Percentiles rank a stretch among this genome's conserved stretches.
These are phyloP conservation scores for Saguinus midas DNA, from an alignment of 2,113 vertebrate genomes.

Conservation along the genomic window DNA sequence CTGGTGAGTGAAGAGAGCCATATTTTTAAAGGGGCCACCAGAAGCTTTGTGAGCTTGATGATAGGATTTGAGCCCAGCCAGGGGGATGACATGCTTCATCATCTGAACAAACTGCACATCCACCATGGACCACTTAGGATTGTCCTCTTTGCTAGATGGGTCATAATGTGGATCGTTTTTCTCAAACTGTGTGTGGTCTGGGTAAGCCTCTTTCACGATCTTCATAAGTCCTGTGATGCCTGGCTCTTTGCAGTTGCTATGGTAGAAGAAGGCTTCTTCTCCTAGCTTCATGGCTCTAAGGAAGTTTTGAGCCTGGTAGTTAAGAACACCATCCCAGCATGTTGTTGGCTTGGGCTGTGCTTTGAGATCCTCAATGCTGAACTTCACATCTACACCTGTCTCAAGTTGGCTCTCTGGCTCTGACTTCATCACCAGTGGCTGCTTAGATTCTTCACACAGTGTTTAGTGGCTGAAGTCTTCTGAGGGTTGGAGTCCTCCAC, in stretches of 20 bases:
- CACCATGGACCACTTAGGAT: slow-evolving; percentile 98
- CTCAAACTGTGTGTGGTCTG: slow-evolving; percentile 98
- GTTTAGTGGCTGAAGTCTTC: too few species aligned
- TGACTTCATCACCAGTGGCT: too few species aligned
- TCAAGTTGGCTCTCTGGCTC: too few species aligned
- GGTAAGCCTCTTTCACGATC: slow-evolving; percentile 94
- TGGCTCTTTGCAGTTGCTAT: slow-evolving; percentile 98
- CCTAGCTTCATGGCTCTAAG: slow-evolving; percentile 93
- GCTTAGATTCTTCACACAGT: too few species aligned
- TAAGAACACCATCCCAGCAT: slow-evolving; percentile 97
- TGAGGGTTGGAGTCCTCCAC: too few species aligned
- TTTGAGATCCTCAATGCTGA: slow-evolving; percentile 96
- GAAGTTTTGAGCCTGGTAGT: slow-evolving; percentile 98
- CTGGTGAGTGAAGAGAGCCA: too few species aligned
- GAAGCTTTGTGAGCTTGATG: not conserved
- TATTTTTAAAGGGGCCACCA: too few species aligned
- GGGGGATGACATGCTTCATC: slow-evolving; percentile 91
- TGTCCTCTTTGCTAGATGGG: slow-evolving; percentile 90
- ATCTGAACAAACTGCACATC: slow-evolving; percentile 94
- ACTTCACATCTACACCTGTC: slow-evolving; percentile 80
- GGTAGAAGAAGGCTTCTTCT: slow-evolving; percentile 96
- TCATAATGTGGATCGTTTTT: slow-evolving; percentile 92
- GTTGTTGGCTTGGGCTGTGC: slow-evolving; percentile 89
- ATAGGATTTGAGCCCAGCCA: slow-evolving; percentile 92
- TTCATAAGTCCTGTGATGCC: slow-evolving; percentile 93